A percentile compares a stretch with the other conserved stretches of the same genome.
Evolutionary conservation across 2,113 vertebrate genomes (phyloP).

Genomic region (Silurus glanis): DNA sequence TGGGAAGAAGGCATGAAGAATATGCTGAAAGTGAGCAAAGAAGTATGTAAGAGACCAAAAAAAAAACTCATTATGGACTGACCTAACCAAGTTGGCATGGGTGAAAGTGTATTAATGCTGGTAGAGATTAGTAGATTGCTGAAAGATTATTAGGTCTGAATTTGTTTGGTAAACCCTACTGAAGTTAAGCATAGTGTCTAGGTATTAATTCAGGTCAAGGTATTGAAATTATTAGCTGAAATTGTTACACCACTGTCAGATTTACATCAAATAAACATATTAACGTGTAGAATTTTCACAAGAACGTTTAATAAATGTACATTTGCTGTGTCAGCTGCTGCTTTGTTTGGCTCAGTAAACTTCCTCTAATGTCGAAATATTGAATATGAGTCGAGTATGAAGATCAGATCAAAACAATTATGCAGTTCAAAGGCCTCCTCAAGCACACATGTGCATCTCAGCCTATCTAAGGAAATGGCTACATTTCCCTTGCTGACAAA

Average conservation of each 20-base stretch:
- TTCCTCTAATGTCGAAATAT: constrained; percentile 29
- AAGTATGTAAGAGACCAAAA: constrained; percentile 10
- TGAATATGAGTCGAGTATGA: constrained; percentile 36
- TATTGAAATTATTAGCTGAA: not conserved
- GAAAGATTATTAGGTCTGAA: constrained; percentile 83
- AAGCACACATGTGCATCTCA: constrained; percentile 37
- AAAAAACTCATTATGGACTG: not conserved
- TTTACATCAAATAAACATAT: not conserved
- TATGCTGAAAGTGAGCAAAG: constrained; percentile 47
- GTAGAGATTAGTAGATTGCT: constrained; percentile 64
- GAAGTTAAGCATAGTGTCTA: constrained; percentile 86
- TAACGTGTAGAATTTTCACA: not conserved
- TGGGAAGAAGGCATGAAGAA: constrained; percentile 69
- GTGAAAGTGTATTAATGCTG: constrained; percentile 63
- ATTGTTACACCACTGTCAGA: not conserved
- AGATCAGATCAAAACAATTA: constrained; percentile 46
- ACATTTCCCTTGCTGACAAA: constrained; percentile 58
- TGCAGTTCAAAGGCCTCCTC: constrained; percentile 46
- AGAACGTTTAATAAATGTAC: not conserved
- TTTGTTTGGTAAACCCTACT: constrained; percentile 84
- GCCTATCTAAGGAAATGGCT: constrained; percentile 54
- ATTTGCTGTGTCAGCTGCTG: not conserved
- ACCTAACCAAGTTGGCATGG: constrained; percentile 66
- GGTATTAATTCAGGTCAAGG: too few relatives aligned
- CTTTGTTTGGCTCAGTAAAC: constrained; percentile 2